phyloP scores from a whole-genome alignment of 2,797 vertebrate genomes.

The Chelonia mydas region DNA sequence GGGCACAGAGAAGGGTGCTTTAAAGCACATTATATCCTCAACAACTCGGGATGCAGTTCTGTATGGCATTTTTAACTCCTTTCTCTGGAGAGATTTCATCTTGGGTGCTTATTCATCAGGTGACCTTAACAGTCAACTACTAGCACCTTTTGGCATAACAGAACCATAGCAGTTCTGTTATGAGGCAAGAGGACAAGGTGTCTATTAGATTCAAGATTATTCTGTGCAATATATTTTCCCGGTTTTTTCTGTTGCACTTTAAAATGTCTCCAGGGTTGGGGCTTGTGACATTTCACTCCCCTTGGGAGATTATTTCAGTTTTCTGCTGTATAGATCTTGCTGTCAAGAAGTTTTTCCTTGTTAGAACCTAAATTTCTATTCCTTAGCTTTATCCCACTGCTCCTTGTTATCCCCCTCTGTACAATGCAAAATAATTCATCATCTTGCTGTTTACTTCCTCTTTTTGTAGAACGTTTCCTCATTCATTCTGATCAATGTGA shows the following conservation, averaged over 20 bases:
- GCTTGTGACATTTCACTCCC: background rate
- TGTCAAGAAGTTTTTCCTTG: background rate
- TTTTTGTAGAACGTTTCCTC: background rate
- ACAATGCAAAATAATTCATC: background rate
- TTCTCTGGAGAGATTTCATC: background rate
- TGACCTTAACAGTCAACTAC: background rate
- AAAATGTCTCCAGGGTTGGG: background rate
- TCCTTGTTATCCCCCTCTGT: background rate
- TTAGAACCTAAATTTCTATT: background rate
- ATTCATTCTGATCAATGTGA: background rate
- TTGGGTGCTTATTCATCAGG: background rate
- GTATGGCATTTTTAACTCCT: background rate
- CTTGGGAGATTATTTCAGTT: background rate
- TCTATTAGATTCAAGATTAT: background rate
- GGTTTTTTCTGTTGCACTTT: background rate
- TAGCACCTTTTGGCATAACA: background rate
- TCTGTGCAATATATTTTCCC: background rate
- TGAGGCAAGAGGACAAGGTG: background rate
- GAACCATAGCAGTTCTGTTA: background rate
- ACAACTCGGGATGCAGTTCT: background rate
- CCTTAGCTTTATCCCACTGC: background rate
- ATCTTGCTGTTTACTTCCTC: background rate
- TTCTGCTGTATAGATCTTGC: background rate
- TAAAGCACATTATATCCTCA: accelerated
- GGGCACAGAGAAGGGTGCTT: background rate